Percentiles rank a stretch among this genome's conserved stretches.
Evolutionary conservation across 2,888 invertebrate genomes (phyloP).

Genomic region (Scaeva pyrastri): DNA sequence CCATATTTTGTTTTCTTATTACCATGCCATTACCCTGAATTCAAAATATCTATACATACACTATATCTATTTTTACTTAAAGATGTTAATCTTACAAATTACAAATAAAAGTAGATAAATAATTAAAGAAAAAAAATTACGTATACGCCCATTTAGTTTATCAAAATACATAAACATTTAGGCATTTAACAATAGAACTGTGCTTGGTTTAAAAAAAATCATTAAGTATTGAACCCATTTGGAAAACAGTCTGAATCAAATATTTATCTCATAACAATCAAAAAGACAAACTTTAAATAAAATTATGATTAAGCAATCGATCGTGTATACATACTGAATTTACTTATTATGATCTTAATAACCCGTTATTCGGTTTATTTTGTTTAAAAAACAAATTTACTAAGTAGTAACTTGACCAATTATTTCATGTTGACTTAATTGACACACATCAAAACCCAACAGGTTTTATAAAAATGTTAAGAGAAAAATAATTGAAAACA

Average conservation of each 20-base stretch:
- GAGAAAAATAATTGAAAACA: background rate
- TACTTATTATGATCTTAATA: background rate
- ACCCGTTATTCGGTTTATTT: slow-evolving; percentile 1
- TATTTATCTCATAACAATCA: background rate
- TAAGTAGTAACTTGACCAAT: slow-evolving; percentile 1
- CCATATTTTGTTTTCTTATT: too few species aligned
- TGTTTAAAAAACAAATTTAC: background rate
- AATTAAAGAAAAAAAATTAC: too few species aligned
- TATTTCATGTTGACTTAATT: slow-evolving; percentile 7
- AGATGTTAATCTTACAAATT: too few species aligned
- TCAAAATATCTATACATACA: too few species aligned
- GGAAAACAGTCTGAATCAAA: background rate
- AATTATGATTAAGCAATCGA: background rate
- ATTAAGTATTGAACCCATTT: too few species aligned
- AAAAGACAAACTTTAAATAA: background rate
- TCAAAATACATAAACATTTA: too few species aligned
- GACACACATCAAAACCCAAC: slow-evolving; percentile 20
- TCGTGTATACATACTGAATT: background rate
- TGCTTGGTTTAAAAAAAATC: too few species aligned
- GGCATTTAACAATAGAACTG: too few species aligned
- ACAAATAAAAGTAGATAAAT: too few species aligned
- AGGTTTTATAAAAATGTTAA: background rate
- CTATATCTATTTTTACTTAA: too few species aligned
- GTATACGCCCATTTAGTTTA: too few species aligned
- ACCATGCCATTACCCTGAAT: too few species aligned